These are phyloP conservation scores for Plemyria rubiginata DNA, from an alignment of 2,888 invertebrate genomes.

Conservation along the genomic window DNA sequence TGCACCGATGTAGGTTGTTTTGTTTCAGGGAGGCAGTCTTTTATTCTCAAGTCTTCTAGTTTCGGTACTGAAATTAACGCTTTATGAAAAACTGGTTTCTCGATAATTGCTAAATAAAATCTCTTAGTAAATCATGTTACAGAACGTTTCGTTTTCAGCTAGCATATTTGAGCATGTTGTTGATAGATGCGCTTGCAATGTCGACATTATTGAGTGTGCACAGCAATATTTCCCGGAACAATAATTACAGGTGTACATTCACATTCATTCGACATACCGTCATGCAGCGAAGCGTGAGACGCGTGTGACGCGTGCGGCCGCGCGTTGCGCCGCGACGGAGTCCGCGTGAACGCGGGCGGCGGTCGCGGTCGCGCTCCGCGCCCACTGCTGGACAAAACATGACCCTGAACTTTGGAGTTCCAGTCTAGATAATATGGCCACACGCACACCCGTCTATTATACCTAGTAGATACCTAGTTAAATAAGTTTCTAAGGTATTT, in stretches of 20 bases:
- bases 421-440: not conserved
- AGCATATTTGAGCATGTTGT: not conserved
- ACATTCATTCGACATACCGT: constrained; percentile 57
- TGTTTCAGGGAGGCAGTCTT: constrained; percentile 80
- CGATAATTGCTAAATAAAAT: not conserved
- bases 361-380: constrained; percentile 85
- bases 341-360: constrained; percentile 90
- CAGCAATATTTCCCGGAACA: constrained; percentile 19
- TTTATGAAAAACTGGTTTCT: not conserved
- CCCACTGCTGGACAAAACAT: constrained; percentile 73
- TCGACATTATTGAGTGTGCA: not conserved
- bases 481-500: no score
- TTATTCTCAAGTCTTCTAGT: constrained; percentile 83
- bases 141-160: not conserved
- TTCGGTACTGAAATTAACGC: constrained; percentile 70
- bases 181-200: not conserved
- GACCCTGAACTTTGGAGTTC: constrained; percentile 13
- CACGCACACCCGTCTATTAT: constrained; percentile 4
- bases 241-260: constrained; percentile 25
- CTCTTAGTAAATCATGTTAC: no score
- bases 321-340: constrained; percentile 91
- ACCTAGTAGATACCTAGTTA: no score
- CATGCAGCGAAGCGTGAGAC: constrained; percentile 73
- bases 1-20: constrained; percentile 82
- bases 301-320: constrained; percentile 80